phyloP scores from a whole-genome alignment of 2,797 vertebrate genomes.

The Serranus cabrilla region DNA sequence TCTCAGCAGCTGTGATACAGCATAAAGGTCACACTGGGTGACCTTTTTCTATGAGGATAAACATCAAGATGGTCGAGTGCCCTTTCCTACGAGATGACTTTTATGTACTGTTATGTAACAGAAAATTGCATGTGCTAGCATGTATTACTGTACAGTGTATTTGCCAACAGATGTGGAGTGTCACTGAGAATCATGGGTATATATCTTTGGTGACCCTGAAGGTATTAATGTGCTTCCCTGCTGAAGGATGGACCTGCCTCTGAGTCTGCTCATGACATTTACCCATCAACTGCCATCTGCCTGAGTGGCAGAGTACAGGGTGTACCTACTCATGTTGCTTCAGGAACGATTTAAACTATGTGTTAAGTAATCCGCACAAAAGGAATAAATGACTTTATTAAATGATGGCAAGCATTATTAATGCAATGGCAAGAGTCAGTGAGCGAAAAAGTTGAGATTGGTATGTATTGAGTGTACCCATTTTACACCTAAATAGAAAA shows the following conservation, averaged over 20 bases:
- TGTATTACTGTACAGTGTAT: slow-evolving; percentile 6
- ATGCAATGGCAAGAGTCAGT: background rate
- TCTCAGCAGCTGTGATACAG: slow-evolving; percentile 3
- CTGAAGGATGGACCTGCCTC: slow-evolving; percentile 42
- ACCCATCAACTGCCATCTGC: slow-evolving; percentile 32
- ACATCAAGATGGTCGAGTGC: slow-evolving; percentile 11
- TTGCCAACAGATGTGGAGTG: slow-evolving; percentile 42
- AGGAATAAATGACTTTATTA: background rate
- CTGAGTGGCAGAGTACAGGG: slow-evolving; percentile 11
- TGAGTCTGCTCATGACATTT: slow-evolving; percentile 60
- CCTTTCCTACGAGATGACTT: slow-evolving; percentile 5
- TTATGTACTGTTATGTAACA: slow-evolving; percentile 44
- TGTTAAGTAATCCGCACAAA: background rate
- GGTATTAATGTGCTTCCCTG: slow-evolving; percentile 40
- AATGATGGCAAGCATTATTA: background rate
- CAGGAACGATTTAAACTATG: slow-evolving; percentile 15
- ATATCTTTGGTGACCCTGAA: slow-evolving; percentile 35
- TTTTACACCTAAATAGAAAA: slow-evolving; percentile 2
- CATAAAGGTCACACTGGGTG: slow-evolving; percentile 31
- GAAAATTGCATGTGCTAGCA: background rate
- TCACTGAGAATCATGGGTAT: slow-evolving; percentile 51
- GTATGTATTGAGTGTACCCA: no score
- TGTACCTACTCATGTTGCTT: slow-evolving; percentile 1
- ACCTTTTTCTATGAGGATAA: slow-evolving; percentile 10
- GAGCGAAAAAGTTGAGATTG: background rate